Conservation (phyloP, 2,113 vertebrate genomes). For the Myocastor coypus region DNA sequence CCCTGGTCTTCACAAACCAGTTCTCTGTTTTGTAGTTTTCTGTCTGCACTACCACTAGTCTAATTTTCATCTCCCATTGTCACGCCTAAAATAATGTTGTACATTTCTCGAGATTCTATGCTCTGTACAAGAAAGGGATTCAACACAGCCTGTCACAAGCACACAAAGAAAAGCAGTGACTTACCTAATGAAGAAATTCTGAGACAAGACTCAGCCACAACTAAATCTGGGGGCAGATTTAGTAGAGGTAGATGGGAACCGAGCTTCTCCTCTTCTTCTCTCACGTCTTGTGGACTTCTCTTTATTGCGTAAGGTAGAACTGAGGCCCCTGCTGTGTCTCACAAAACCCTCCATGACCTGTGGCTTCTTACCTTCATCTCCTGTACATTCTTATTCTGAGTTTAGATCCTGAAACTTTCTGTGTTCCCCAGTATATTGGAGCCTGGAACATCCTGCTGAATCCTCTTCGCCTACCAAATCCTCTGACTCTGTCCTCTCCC, state of each 20-base stretch:
- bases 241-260: neutral
- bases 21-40: neutral
- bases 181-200: neutral
- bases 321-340: neutral
- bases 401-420: neutral
- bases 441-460: neutral
- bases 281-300: neutral
- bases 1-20: neutral
- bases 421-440: neutral
- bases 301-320: neutral
- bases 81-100: neutral
- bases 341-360: neutral
- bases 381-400: neutral
- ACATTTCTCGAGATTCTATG: neutral
- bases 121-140: neutral
- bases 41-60: neutral
- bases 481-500: neutral
- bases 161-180: neutral
- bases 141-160: neutral
- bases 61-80: neutral
- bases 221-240: neutral
- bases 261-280: neutral
- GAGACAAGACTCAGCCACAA: neutral
- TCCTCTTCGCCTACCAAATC: neutral
- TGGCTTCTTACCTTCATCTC: neutral